phyloP scores from a whole-genome alignment of 2,113 vertebrate species.

The Calidris pugnax region DNA sequence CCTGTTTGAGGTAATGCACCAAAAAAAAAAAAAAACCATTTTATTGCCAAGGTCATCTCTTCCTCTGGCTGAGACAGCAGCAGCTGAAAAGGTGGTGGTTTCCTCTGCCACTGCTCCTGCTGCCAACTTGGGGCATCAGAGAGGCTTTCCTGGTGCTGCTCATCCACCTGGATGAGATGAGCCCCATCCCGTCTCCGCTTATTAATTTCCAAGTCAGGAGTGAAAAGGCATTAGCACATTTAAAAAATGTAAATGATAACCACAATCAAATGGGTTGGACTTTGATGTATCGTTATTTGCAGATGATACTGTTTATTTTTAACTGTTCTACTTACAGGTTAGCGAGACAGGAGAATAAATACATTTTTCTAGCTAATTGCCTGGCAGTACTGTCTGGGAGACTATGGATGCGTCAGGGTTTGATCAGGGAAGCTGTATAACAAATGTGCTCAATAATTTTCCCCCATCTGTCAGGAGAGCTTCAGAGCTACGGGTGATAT shows the following conservation, averaged over 20 bases:
- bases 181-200: rapidly evolving
- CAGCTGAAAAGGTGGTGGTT: neutral
- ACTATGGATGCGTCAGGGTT: rapidly evolving
- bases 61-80: neutral
- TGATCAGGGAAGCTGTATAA: neutral
- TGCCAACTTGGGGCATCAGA: neutral
- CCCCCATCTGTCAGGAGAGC: neutral
- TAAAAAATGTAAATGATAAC: neutral
- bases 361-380: neutral
- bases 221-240: neutral
- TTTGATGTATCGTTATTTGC: neutral
- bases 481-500: constrained; percentile 15
- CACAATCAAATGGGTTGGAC: neutral
- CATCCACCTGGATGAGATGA: rapidly evolving
- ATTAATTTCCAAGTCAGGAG: neutral
- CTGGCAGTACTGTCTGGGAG: neutral
- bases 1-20: rapidly evolving
- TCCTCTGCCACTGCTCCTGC: rapidly evolving
- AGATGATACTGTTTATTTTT: constrained; percentile 17
- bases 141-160: neutral
- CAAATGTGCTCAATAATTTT: neutral
- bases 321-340: neutral
- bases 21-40: neutral
- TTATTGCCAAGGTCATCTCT: rapidly evolving
- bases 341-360: neutral